Percentiles rank a stretch among this genome's conserved stretches.
Conservation (phyloP, 2,888 invertebrate genomes). For the Timema cristinae region DNA sequence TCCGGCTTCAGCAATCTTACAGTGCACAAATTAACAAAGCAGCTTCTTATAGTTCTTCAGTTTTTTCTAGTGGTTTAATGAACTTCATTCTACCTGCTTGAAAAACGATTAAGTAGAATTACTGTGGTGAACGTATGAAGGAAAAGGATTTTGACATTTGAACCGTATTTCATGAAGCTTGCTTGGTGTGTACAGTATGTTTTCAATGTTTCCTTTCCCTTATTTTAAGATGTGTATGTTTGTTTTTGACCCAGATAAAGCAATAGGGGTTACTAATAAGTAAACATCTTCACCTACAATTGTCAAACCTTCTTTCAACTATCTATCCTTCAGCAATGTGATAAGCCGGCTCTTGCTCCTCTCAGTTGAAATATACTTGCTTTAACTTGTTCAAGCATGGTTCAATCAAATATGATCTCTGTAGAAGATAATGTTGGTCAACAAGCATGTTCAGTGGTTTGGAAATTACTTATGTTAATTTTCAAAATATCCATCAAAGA, state of each 20-base stretch:
- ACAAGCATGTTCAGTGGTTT: background rate
- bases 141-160: background rate
- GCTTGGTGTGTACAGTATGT: background rate
- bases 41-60: background rate
- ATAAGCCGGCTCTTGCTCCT: background rate
- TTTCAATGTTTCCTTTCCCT: background rate
- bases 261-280: background rate
- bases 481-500: background rate
- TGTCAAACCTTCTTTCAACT: background rate
- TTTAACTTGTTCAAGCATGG: background rate
- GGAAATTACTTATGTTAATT: background rate
- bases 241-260: background rate
- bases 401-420: background rate
- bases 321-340: background rate
- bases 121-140: background rate
- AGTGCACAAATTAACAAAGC: background rate
- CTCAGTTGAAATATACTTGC: background rate
- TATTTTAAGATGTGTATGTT: background rate
- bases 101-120: background rate
- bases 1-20: background rate
- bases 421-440: background rate
- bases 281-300: slow-evolving; percentile 3
- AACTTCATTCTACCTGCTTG: background rate
- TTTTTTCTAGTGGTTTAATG: background rate
- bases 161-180: background rate